These are phyloP conservation scores for Volucella zonaria DNA, from an alignment of 2,888 invertebrate species.

Conservation along the genomic window DNA sequence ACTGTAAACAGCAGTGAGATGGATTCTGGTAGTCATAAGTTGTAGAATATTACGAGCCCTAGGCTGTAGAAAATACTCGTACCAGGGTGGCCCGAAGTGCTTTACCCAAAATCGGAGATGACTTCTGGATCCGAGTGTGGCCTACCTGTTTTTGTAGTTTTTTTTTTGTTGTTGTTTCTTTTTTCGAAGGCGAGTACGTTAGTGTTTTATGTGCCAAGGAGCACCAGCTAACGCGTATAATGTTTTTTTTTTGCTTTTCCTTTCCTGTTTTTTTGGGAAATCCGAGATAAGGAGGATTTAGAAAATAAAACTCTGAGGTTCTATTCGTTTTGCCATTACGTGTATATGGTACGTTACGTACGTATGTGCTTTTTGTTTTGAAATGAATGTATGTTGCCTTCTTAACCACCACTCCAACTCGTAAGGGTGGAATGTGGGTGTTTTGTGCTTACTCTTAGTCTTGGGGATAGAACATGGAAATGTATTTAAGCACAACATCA, in stretches of 20 bases:
- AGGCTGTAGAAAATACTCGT: slow-evolving; percentile 1
- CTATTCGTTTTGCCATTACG: slow-evolving; percentile 1
- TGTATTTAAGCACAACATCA: slow-evolving; percentile 21
- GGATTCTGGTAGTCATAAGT: slow-evolving; percentile 45
- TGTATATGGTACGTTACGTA: background rate
- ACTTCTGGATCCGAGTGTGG: background rate
- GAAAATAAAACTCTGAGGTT: slow-evolving; percentile 57
- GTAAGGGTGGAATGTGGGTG: background rate
- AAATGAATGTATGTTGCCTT: slow-evolving; percentile 20
- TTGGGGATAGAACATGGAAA: slow-evolving; percentile 44
- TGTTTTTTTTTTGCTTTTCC: slow-evolving; percentile 1
- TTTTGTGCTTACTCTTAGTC: slow-evolving; percentile 46
- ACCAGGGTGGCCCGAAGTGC: background rate
- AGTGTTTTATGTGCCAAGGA: slow-evolving; percentile 37
- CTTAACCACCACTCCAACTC: too few species aligned
- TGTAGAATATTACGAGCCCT: slow-evolving; percentile 45
- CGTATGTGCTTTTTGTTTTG: background rate
- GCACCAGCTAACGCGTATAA: slow-evolving; percentile 20
- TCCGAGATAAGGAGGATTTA: slow-evolving; percentile 54
- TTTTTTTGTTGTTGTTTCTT: background rate
- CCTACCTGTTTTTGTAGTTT: slow-evolving; percentile 58
- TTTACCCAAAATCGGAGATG: too few species aligned
- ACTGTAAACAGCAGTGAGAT: slow-evolving; percentile 34
- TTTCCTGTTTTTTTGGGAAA: slow-evolving; percentile 20
- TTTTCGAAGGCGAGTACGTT: background rate